Conservation (phyloP, 1,140 invertebrate genomes). For the Parapsyche elsis region DNA sequence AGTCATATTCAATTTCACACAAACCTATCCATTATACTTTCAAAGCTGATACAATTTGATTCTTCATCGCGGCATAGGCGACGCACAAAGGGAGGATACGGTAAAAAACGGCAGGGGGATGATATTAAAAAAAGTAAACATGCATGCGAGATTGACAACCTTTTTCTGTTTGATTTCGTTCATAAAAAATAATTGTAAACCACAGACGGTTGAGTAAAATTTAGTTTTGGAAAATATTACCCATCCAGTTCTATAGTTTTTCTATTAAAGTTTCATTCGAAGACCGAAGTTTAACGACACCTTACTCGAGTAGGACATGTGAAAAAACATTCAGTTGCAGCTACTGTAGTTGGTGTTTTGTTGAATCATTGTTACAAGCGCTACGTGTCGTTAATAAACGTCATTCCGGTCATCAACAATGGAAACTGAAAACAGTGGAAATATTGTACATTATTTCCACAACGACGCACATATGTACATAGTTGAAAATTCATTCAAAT, state of each 20-base stretch:
- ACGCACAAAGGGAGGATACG: slow-evolving; percentile 48
- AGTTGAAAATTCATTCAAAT: no score
- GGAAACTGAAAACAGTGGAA: neutral
- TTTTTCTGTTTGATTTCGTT: slow-evolving; percentile 13
- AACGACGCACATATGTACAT: no score
- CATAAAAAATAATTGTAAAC: no score
- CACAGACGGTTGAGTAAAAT: no score
- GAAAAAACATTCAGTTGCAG: slow-evolving; percentile 52
- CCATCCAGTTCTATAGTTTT: no score
- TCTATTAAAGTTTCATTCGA: no score
- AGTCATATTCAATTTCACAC: slow-evolving; percentile 55
- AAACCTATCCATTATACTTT: slow-evolving; percentile 55
- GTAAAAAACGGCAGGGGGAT: slow-evolving; percentile 52
- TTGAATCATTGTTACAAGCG: slow-evolving; percentile 47
- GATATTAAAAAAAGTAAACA: slow-evolving; percentile 54
- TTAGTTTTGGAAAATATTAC: no score
- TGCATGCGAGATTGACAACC: slow-evolving; percentile 33
- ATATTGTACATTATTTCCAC: no score
- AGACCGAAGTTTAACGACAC: neutral
- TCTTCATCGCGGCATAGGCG: slow-evolving; percentile 48
- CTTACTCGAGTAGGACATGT: slow-evolving; percentile 37
- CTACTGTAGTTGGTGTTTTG: slow-evolving; percentile 52
- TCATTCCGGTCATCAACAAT: slow-evolving; percentile 38
- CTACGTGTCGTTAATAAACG: slow-evolving; percentile 43
- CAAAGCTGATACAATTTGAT: slow-evolving; percentile 56